A percentile compares a stretch with the other conserved stretches of the same genome.
phyloP scores from a whole-genome alignment of 1,140 invertebrate species.

The Choristoneura fumiferana region DNA sequence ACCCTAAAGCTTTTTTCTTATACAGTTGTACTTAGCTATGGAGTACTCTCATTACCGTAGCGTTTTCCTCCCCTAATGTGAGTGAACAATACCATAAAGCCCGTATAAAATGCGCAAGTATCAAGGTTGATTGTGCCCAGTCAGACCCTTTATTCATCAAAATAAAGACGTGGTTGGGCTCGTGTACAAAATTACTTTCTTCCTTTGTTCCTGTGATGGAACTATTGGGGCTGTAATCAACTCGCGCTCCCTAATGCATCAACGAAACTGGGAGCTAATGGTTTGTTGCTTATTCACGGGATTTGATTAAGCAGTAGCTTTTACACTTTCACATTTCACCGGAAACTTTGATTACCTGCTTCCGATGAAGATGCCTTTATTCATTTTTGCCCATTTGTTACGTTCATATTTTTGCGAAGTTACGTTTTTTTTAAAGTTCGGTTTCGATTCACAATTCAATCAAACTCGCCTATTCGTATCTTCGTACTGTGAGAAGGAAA shows the following conservation, averaged over 20 bases:
- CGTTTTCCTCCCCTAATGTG: conserved; percentile 40
- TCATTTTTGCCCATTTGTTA: too few relatives aligned
- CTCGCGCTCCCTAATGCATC: conserved; percentile 27
- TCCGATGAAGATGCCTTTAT: background rate
- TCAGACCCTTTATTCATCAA: conserved; percentile 30
- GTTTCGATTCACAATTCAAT: too few relatives aligned
- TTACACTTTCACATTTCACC: background rate
- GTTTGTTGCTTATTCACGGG: conserved; percentile 50
- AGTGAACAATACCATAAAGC: conserved; percentile 25
- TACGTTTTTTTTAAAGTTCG: too few relatives aligned
- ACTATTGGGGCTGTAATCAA: conserved; percentile 38
- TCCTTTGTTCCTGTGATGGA: conserved; percentile 38
- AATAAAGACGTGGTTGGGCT: conserved; percentile 16
- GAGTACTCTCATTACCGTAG: conserved; percentile 54
- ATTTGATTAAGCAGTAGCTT: conserved; percentile 40
- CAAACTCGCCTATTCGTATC: too few relatives aligned
- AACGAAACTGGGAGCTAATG: conserved; percentile 29
- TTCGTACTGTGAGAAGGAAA: too few relatives aligned
- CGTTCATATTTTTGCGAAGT: too few relatives aligned
- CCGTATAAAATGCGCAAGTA: conserved; percentile 11
- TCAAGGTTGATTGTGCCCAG: conserved; percentile 17
- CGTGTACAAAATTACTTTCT: conserved; percentile 36
- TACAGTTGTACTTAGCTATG: conserved; percentile 23
- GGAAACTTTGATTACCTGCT: background rate
- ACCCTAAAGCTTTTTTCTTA: conserved; percentile 34